A percentile compares a stretch with the other conserved stretches of the same genome.
These are phyloP conservation scores for Diachasmimorpha longicaudata DNA, from an alignment of 1,140 invertebrate species.

Conservation along the genomic window DNA sequence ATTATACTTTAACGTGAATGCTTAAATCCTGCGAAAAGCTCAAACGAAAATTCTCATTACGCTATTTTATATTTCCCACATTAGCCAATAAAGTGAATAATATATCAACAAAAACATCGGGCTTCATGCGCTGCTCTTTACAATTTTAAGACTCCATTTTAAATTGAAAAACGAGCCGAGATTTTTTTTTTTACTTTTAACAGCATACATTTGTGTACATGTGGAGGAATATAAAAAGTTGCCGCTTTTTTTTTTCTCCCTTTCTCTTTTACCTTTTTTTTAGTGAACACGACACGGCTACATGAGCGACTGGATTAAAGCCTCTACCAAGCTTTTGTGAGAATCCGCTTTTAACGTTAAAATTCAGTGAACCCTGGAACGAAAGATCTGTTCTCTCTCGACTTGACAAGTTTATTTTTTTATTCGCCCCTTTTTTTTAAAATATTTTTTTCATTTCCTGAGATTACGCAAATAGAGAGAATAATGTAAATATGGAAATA, in stretches of 20 bases:
- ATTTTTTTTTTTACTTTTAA: background rate
- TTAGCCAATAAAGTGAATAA: background rate
- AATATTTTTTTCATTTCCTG: background rate
- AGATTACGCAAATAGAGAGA: constrained; percentile 1
- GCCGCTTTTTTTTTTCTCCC: background rate
- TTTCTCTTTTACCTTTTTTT: constrained; percentile 2
- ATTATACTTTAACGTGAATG: background rate
- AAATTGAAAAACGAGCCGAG: background rate
- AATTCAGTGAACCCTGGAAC: constrained; percentile 8
- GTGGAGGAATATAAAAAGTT: background rate
- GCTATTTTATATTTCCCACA: background rate
- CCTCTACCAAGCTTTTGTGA: background rate
- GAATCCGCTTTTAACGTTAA: constrained; percentile 12
- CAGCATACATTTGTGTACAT: constrained; percentile 8
- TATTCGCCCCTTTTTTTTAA: background rate
- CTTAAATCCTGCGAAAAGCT: background rate
- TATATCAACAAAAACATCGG: background rate
- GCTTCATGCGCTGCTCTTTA: background rate
- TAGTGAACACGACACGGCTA: background rate
- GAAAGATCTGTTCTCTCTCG: background rate
- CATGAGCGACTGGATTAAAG: constrained; percentile 6
- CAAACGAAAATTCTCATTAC: background rate
- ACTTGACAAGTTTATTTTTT: background rate
- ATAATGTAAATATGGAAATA: background rate
- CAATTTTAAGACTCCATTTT: background rate